Percentiles rank a stretch among this genome's conserved stretches.
These are phyloP conservation scores for Melinopterus prodromus DNA, from an alignment of 2,888 invertebrate species.

Conservation along the genomic window DNA sequence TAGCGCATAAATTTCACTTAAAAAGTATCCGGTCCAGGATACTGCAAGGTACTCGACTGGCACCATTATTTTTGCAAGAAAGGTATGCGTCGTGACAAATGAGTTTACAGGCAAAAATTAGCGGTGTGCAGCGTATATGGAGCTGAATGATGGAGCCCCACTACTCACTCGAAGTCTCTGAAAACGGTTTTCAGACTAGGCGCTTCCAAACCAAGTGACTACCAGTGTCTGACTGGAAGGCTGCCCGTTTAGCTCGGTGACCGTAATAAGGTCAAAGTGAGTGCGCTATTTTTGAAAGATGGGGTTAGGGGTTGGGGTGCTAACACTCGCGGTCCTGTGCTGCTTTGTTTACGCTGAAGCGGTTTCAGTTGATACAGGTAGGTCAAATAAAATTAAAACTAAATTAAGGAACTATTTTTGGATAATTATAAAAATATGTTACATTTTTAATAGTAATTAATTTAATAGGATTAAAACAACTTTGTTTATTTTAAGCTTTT, in stretches of 20 bases:
- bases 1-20: background rate
- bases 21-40: background rate
- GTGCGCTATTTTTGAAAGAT: slow-evolving; percentile 18
- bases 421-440: background rate
- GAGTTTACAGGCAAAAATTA: slow-evolving; percentile 4
- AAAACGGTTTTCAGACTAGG: slow-evolving; percentile 14
- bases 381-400: slow-evolving; percentile 40
- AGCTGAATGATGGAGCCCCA: slow-evolving; percentile 27
- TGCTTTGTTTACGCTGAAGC: slow-evolving; percentile 57
- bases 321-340: slow-evolving; percentile 54
- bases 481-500: no score
- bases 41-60: background rate
- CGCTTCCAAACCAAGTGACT: slow-evolving; percentile 19
- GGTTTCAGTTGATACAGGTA: slow-evolving; percentile 66
- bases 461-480: no score
- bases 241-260: slow-evolving; percentile 37
- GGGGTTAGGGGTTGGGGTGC: slow-evolving; percentile 36
- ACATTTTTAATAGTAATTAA: no score
- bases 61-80: background rate
- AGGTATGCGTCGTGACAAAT: background rate
- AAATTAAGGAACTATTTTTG: background rate
- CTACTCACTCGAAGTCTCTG: slow-evolving; percentile 21
- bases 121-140: slow-evolving; percentile 25
- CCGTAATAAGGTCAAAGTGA: slow-evolving; percentile 23
- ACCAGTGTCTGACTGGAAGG: slow-evolving; percentile 42